A percentile compares a stretch with the other conserved stretches of the same genome.
Evolutionary conservation across 2,113 vertebrate genomes (phyloP).

Genomic region (Brienomyrus longianalis): DNA sequence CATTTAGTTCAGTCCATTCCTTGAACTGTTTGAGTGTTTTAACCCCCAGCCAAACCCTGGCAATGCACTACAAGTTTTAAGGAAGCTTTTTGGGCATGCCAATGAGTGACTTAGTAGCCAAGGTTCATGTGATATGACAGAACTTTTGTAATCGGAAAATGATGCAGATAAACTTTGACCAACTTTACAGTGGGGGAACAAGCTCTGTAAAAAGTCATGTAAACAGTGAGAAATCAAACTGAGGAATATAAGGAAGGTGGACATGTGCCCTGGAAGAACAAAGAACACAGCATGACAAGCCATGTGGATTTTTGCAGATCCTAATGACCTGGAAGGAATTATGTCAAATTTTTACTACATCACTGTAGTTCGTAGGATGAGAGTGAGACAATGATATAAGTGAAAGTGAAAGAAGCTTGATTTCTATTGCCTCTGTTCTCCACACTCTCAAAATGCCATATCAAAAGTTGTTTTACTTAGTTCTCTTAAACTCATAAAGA

Average conservation of each 20-base stretch:
- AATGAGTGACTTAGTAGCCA: neutral
- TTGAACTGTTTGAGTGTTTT: neutral
- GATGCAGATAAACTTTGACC: neutral
- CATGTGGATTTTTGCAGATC: conserved; percentile 25
- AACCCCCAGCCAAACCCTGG: neutral
- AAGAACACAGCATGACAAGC: conserved; percentile 41
- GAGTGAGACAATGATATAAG: conserved; percentile 37
- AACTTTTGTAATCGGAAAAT: neutral
- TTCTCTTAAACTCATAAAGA: conserved; percentile 49
- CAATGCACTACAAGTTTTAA: neutral
- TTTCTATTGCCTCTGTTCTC: conserved; percentile 15
- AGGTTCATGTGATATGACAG: neutral
- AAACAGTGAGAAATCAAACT: neutral
- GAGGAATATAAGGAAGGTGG: neutral
- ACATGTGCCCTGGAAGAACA: neutral
- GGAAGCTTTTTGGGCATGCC: neutral
- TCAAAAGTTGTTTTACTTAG: conserved; percentile 40
- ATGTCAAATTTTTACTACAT: conserved; percentile 26
- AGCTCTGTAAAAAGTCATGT: neutral
- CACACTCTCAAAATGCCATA: conserved; percentile 11
- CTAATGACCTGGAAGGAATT: conserved; percentile 45
- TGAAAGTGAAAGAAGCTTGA: conserved; percentile 51
- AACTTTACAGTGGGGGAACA: neutral
- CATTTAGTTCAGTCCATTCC: neutral
- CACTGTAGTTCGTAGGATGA: neutral